phyloP scores from a whole-genome alignment of 2,113 vertebrate species.

The Pachycephala philippinensis region DNA sequence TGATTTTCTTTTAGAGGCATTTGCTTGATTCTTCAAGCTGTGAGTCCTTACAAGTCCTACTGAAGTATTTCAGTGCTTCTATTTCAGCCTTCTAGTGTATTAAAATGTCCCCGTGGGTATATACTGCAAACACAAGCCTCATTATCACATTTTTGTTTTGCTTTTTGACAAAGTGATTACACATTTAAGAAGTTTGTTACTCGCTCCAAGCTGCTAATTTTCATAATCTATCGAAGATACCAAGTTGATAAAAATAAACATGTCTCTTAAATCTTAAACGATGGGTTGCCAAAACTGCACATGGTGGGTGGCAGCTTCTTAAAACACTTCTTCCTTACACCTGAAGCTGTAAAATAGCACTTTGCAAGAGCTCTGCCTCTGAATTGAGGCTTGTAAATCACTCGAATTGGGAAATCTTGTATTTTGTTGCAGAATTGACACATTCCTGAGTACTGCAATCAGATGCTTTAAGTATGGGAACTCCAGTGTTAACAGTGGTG shows the following conservation, averaged over 20 bases:
- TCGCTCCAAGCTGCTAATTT: neutral
- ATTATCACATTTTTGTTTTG: constrained; percentile 32
- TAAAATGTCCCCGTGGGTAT: neutral
- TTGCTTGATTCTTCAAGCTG: neutral
- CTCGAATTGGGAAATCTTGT: neutral
- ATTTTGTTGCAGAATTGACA: neutral
- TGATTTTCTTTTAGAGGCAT: neutral
- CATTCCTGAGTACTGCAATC: neutral
- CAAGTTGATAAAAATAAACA: constrained; percentile 19
- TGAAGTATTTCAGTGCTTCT: neutral
- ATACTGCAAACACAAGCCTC: neutral
- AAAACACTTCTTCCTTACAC: neutral
- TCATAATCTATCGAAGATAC: neutral
- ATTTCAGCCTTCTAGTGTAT: neutral
- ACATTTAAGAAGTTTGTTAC: neutral
- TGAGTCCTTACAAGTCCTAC: neutral
- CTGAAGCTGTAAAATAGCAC: constrained; percentile 25
- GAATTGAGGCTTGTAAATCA: neutral
- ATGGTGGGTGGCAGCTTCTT: neutral
- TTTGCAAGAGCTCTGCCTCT: neutral
- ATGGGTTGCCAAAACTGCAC: neutral
- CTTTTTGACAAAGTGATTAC: constrained; percentile 10
- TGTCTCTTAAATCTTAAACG: neutral
- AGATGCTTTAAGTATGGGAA: neutral
- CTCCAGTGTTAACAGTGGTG: neutral